These are phyloP conservation scores for Leucophenga maculata DNA, from an alignment of 2,888 invertebrate genomes.

Conservation along the genomic window DNA sequence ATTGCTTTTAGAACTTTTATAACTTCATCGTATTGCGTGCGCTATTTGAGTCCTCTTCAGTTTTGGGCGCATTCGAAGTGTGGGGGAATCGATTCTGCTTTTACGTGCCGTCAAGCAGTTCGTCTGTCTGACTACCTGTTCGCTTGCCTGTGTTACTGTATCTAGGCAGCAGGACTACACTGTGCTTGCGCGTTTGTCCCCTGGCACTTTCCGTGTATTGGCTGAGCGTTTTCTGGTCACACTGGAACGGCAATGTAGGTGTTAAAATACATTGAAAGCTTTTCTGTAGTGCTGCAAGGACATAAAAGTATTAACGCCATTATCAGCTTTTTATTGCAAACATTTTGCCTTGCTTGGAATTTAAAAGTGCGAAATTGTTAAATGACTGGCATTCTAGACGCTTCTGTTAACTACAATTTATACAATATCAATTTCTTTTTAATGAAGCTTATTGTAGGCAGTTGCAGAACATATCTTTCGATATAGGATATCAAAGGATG, in stretches of 20 bases:
- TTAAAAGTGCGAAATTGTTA: too few species aligned
- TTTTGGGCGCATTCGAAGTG: too few species aligned
- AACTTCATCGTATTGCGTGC: constrained; percentile 34
- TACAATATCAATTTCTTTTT: too few species aligned
- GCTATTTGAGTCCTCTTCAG: not conserved
- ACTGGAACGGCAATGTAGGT: constrained; percentile 18
- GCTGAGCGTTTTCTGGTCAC: constrained; percentile 21
- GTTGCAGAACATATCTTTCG: too few species aligned
- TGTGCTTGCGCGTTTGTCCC: constrained; percentile 32
- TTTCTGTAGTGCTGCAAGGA: constrained; percentile 21
- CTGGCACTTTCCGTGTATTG: constrained; percentile 34
- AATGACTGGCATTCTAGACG: too few species aligned
- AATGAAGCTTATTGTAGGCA: too few species aligned
- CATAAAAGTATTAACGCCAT: constrained; percentile 14
- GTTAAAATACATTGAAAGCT: constrained; percentile 64
- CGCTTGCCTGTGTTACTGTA: not conserved
- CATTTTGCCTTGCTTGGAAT: too few species aligned
- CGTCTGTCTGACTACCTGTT: not conserved
- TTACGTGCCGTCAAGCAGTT: too few species aligned
- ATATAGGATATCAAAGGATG: too few species aligned
- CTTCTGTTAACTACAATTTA: too few species aligned
- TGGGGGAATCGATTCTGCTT: too few species aligned
- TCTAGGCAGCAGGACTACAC: constrained; percentile 12
- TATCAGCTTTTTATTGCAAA: constrained; percentile 7
- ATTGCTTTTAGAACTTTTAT: constrained; percentile 58